Base-by-base conservation (phyloP, 1,140 invertebrate genomes). In the Kradibia gibbosae region DNA sequence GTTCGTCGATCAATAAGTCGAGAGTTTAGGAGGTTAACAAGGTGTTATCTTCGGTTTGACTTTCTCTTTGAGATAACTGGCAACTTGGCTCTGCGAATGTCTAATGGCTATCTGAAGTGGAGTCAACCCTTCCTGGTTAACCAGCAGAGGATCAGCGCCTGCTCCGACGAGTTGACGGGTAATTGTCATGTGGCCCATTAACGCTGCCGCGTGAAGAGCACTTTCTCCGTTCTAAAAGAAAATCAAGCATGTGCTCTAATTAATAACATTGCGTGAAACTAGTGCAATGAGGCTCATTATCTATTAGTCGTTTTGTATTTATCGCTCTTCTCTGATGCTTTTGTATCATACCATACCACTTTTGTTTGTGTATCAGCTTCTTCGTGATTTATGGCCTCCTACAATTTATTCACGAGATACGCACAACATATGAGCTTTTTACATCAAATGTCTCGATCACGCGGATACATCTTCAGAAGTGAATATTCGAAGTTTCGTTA, bases 181-280 rank as follows among this genome's bases (percentile, higher is more conserved):
- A 31, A 97, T 95, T 8, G 94, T 92, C 88, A 97, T 93, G 85
- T 97, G 96, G 11, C 97, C 96, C 90, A 96, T 97, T 91, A 98
- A 93, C 50, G 95, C 96, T 20, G 97, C 97, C 45, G 96, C 97
- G 92, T 98, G 97, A 36, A 98, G 91, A 13, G 96, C 95, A 86
- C 94, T 95, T 91, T 98, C 96, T 2, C 97, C 97, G 92, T 98
- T 98, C 96, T 97, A 90, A 50, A 91, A 91, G 76, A 55, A 73
- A 62, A 81, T 70, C 0, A 67, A 39, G 62, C 22, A 39, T 20
- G 25, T 53, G 15, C 3, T 34, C 28, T 62, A 34, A 34, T 62
- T 62, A 62, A 62, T 17, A 2, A 20, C 31, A 36, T 62, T 34
- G 20, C 10, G 20, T 20, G 31, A 62, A 62, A 28, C 25, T 28